Percentiles rank a stretch among this genome's conserved stretches.
These are phyloP conservation scores for Cariama cristata DNA, from an alignment of 2,113 vertebrate species.

Conservation along the genomic window DNA sequence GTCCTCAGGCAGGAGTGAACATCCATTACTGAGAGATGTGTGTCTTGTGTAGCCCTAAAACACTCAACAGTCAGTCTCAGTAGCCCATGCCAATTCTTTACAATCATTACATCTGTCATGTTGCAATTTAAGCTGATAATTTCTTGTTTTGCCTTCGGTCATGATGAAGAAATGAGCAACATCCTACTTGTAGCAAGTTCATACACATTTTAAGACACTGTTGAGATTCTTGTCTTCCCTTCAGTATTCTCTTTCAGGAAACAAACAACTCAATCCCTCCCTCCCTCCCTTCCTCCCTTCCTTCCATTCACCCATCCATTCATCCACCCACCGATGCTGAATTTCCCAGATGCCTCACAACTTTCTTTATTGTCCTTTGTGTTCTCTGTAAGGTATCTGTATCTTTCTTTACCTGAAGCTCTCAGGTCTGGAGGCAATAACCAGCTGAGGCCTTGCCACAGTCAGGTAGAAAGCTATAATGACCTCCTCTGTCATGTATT, in stretches of 20 bases:
- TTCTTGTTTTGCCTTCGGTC: slow-evolving; percentile 37
- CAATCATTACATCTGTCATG: slow-evolving; percentile 26
- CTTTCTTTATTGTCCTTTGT: not conserved
- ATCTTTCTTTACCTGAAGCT: not conserved
- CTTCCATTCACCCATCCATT: not conserved
- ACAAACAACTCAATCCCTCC: not conserved
- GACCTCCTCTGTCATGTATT: not conserved
- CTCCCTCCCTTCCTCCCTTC: too few relatives aligned
- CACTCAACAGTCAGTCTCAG: not conserved
- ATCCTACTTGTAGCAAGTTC: slow-evolving; percentile 4
- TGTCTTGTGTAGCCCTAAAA: slow-evolving; percentile 2
- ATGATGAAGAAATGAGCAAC: slow-evolving; percentile 30
- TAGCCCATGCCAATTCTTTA: slow-evolving; percentile 27
- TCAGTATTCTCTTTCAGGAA: not conserved
- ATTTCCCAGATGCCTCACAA: not conserved
- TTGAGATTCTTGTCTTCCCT: not conserved
- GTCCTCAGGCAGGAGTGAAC: slow-evolving; percentile 38
- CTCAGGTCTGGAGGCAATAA: not conserved
- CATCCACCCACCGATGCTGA: not conserved
- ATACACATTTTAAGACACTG: slow-evolving; percentile 22
- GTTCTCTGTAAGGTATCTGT: not conserved
- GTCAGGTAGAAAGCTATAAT: not conserved
- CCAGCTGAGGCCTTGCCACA: not conserved
- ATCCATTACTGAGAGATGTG: not conserved
- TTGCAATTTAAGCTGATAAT: slow-evolving; percentile 44